phyloP scores from a whole-genome alignment of 2,797 vertebrate genomes.

The Manis pentadactyla region DNA sequence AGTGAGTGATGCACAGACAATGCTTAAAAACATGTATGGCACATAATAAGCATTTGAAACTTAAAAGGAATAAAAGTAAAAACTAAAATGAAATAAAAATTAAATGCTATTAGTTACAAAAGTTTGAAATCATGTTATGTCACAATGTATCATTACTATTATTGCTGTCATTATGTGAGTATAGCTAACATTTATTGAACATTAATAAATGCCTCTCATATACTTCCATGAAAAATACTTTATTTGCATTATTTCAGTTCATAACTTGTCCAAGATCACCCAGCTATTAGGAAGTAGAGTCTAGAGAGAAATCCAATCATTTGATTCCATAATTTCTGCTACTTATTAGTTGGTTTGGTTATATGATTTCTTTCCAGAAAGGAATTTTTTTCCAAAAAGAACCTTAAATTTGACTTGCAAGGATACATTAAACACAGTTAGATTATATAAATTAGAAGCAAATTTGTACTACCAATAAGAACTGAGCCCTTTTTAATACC shows the following conservation, averaged over 20 bases:
- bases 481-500: neutral
- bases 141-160: neutral
- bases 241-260: neutral
- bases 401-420: slow-evolving; percentile 9
- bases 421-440: neutral
- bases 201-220: neutral
- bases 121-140: neutral
- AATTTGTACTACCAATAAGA: slow-evolving; percentile 7
- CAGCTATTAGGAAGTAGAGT: neutral
- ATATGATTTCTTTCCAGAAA: neutral
- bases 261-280: neutral
- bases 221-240: neutral
- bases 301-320: neutral
- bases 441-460: neutral
- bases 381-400: neutral
- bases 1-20: neutral
- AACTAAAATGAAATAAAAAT: neutral
- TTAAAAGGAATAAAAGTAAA: neutral
- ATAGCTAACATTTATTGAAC: neutral
- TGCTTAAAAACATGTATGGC: neutral
- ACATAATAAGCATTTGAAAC: neutral
- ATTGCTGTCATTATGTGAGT: neutral
- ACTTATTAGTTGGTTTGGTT: neutral
- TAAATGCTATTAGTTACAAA: neutral
- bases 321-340: slow-evolving; percentile 5